Evolutionary conservation across 1,140 invertebrate species (phyloP).

Genomic region (Drosophila orena): DNA sequence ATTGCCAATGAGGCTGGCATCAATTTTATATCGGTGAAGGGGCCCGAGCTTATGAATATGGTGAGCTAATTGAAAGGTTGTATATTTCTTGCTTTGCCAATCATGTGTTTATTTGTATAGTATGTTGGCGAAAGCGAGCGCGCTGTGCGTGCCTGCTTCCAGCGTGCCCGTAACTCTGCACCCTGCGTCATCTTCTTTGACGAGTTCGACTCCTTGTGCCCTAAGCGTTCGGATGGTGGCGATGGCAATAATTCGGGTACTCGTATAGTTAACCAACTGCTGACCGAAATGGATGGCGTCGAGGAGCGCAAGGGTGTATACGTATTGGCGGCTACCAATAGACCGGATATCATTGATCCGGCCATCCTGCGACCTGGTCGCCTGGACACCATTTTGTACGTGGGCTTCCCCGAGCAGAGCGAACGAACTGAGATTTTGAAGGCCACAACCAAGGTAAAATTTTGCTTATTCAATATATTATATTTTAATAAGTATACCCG

Average conservation of each 20-base stretch:
- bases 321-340: constrained; percentile 97
- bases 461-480: background rate
- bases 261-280: constrained; percentile 97
- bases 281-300: constrained; percentile 99
- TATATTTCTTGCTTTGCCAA: background rate
- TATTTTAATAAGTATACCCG: no score
- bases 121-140: constrained; percentile 99
- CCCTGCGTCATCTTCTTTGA: constrained; percentile 99
- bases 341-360: constrained; percentile 98
- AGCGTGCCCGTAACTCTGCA: constrained; percentile 95
- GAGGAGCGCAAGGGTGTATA: constrained; percentile 95
- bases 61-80: constrained; percentile 82
- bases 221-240: constrained; percentile 91
- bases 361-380: constrained; percentile 97
- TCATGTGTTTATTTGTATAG: constrained; percentile 85
- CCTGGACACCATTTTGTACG: constrained; percentile 97
- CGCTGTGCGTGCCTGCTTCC: constrained; percentile 97
- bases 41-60: constrained; percentile 98
- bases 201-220: constrained; percentile 98
- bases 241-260: constrained; percentile 90
- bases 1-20: constrained; percentile 98
- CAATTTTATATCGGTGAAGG: constrained; percentile 99
- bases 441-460: constrained; percentile 94
- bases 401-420: constrained; percentile 92
- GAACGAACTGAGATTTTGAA: constrained; percentile 95